These are phyloP conservation scores for Andricus quercusramuli DNA, from an alignment of 2,888 invertebrate species.

Conservation along the genomic window DNA sequence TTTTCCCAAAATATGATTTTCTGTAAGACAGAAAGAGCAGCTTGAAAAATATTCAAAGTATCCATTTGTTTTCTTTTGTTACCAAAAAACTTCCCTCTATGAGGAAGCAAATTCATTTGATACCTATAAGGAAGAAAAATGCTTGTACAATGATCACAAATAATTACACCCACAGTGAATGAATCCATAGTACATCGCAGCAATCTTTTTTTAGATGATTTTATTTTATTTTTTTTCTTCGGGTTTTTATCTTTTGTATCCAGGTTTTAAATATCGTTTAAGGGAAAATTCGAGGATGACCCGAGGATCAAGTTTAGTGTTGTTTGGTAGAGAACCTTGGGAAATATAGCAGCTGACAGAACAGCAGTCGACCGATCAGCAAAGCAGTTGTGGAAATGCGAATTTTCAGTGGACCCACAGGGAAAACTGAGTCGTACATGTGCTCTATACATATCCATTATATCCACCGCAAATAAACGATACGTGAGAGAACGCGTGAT, in stretches of 20 bases:
- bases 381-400: constrained; percentile 8
- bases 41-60: no score
- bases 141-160: no score
- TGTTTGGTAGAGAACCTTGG: constrained; percentile 9
- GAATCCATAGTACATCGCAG: no score
- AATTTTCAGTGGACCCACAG: not conserved
- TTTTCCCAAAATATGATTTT: no score
- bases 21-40: no score
- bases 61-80: no score
- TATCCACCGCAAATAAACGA: not conserved
- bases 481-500: constrained; percentile 9
- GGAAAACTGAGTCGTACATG: constrained; percentile 1
- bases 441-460: not conserved
- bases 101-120: no score
- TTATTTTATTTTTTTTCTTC: not conserved
- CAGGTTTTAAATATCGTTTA: not conserved
- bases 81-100: no score
- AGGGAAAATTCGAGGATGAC: not conserved
- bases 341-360: constrained; percentile 6
- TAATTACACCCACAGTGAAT: no score
- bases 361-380: constrained; percentile 8
- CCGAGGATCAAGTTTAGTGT: constrained; percentile 1
- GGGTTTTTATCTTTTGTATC: not conserved
- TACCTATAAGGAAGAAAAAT: no score
- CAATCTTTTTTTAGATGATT: not conserved